These are phyloP conservation scores for Ancistrus triradiatus DNA, from an alignment of 2,113 vertebrate species.

Conservation along the genomic window DNA sequence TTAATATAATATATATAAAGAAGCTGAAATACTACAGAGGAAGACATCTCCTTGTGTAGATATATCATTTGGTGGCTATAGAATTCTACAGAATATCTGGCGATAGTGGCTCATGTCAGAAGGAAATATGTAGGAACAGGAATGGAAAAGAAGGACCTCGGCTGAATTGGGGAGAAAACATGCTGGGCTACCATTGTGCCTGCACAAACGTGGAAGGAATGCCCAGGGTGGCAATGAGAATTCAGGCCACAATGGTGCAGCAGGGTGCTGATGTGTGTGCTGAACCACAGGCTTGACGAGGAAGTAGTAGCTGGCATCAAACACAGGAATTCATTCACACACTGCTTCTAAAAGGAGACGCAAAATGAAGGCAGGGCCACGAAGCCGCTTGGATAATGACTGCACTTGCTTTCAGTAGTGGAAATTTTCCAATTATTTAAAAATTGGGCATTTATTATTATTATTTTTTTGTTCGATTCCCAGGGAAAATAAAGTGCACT, in stretches of 20 bases:
- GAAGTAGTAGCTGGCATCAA: slow-evolving; percentile 39
- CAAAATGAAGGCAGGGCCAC: slow-evolving; percentile 7
- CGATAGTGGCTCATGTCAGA: slow-evolving; percentile 19
- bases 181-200: slow-evolving; percentile 43
- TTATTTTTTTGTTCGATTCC: too few relatives aligned
- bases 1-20: neutral
- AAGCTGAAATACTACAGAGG: too few relatives aligned
- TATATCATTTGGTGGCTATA: neutral
- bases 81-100: slow-evolving; percentile 4
- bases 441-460: neutral
- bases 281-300: slow-evolving; percentile 41
- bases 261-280: slow-evolving; percentile 47
- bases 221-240: slow-evolving; percentile 36
- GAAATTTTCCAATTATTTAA: neutral
- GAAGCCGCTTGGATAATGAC: neutral
- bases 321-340: slow-evolving; percentile 37
- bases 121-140: slow-evolving; percentile 23
- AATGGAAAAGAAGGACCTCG: slow-evolving; percentile 29
- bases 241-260: slow-evolving; percentile 44
- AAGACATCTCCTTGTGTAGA: too few relatives aligned
- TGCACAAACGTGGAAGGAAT: slow-evolving; percentile 38
- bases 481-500: too few relatives aligned
- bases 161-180: slow-evolving; percentile 37
- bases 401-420: slow-evolving; percentile 5
- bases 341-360: slow-evolving; percentile 33